Evolutionary conservation across 1,140 invertebrate species (phyloP).

Genomic region (Coenobita brevimanus): DNA sequence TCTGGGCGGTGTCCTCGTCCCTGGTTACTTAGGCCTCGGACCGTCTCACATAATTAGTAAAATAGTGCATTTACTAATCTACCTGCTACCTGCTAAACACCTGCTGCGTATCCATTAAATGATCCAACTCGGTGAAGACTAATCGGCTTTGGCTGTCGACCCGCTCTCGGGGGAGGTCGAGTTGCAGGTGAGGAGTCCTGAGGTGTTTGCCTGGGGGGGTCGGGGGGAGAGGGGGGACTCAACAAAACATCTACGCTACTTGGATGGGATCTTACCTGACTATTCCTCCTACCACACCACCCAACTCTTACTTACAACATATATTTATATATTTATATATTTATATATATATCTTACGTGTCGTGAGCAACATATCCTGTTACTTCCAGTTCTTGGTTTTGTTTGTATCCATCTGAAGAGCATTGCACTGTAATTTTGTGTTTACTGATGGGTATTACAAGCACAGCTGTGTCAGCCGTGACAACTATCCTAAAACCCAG

Average conservation of each 20-base stretch:
- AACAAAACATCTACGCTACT: slow-evolving; percentile 29
- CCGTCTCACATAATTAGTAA: slow-evolving; percentile 26
- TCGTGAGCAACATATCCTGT: slow-evolving; percentile 31
- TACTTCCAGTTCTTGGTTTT: slow-evolving; percentile 14
- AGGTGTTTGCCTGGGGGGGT: slow-evolving; percentile 24
- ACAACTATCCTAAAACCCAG: background rate
- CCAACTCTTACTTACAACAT: slow-evolving; percentile 28
- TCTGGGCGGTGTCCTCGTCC: background rate
- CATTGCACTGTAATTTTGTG: slow-evolving; percentile 25
- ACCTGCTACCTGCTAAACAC: slow-evolving; percentile 38
- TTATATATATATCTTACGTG: slow-evolving; percentile 37
- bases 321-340: slow-evolving; percentile 26
- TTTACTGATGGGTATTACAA: background rate
- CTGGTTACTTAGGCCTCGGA: background rate
- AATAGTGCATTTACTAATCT: slow-evolving; percentile 41
- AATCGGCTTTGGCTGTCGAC: slow-evolving; percentile 35
- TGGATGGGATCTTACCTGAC: slow-evolving; percentile 41
- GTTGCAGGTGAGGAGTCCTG: slow-evolving; percentile 20
- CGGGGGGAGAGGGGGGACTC: background rate
- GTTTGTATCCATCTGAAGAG: background rate
- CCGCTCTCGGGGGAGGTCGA: background rate
- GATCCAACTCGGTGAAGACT: slow-evolving; percentile 18
- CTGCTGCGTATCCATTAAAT: background rate
- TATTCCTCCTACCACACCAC: slow-evolving; percentile 40
- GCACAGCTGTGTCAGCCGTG: background rate